Base-by-base conservation (phyloP, 2,797 vertebrate genomes). In the Lacerta agilis region DNA sequence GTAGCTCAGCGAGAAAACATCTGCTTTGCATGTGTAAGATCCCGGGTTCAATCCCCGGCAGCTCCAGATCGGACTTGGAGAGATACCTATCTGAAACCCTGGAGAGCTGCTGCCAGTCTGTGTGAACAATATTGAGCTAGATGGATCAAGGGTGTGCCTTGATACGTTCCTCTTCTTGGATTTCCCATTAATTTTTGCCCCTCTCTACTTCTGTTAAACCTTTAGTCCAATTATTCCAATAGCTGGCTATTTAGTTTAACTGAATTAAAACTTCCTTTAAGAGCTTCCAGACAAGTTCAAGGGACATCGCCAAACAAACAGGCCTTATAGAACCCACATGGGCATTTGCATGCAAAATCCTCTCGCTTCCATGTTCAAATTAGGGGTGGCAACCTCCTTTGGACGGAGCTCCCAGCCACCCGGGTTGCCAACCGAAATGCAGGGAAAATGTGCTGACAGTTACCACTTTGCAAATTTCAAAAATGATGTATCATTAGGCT, bases 301-400 rank as follows among this genome's bases (percentile, higher is more conserved):
- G 75, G 69, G 61, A 64, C 73, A 66, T 80, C 86, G 64, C 88
- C 78, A 89, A 69, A 69, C 79, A 86, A 87, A 81, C 41, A 38
- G 67, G 17, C 43, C 13, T 45, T 61, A 76, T 20, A 1, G 33
- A 78, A 89, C 72, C 82, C 58, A 91, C 71, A 20, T 85, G 10
- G 5, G 0, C 36, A 87, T 3, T 81, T 78, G 0, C 0, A 27
- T 38, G 10, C 36, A 55, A 1, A 3, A 58, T 89, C 79, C 43
- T 38, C 76, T 33, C 45, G 41, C 18, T 20, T 27, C 81, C 0
- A 2, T 72, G 4, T 17, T 2, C 45, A 41, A 49, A 78, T 85
- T n/a, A 27, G 0, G 1, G 33, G 55, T 80, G 8, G 36, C 80
- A 82, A 49, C 66, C 82, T 25, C 25, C 49, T 17, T 36, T 89